phyloP scores from a whole-genome alignment of 92 coral and sea anemone species.

The Plumapathes pennacea region DNA sequence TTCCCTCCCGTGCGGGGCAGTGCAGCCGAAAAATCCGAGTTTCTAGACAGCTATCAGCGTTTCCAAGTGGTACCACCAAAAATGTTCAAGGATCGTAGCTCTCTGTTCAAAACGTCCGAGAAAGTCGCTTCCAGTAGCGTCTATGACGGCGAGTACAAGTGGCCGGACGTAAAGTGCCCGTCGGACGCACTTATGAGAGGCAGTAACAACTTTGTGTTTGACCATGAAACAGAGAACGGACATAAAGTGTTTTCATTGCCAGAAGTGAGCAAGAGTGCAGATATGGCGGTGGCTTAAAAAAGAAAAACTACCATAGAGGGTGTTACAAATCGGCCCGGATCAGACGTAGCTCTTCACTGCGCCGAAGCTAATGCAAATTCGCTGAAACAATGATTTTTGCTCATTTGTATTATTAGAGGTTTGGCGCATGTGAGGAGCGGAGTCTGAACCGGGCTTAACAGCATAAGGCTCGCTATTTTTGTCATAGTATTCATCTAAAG shows the following conservation, averaged over 20 bases:
- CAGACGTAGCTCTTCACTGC: too few species aligned
- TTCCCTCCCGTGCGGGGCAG: constrained; percentile 54
- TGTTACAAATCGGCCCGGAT: too few species aligned
- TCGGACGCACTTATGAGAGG: constrained; percentile 65
- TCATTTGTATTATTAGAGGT: too few species aligned
- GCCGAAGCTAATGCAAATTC: too few species aligned
- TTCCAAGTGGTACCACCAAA: constrained; percentile 81
- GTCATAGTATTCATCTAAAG: too few species aligned
- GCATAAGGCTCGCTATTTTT: too few species aligned
- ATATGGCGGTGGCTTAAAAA: constrained; percentile 38
- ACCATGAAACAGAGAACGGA: constrained; percentile 85
- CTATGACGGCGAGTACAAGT: constrained; percentile 69
- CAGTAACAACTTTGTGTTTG: constrained; percentile 50
- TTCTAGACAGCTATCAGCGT: constrained; percentile 84
- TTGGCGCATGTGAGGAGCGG: too few species aligned
- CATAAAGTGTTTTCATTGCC: constrained; percentile 73
- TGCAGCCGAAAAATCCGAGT: constrained; percentile 76
- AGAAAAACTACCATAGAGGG: too few species aligned
- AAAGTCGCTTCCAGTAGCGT: constrained; percentile 55
- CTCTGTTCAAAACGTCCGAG: constrained; percentile 76
- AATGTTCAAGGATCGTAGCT: constrained; percentile 81
- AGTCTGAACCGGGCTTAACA: too few species aligned
- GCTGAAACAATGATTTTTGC: too few species aligned
- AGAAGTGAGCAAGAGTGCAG: constrained; percentile 15
- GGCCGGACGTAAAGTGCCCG: constrained; percentile 82